Conservation (phyloP, 2,888 invertebrate genomes). For the Hydrotaea cyrtoneurina region DNA sequence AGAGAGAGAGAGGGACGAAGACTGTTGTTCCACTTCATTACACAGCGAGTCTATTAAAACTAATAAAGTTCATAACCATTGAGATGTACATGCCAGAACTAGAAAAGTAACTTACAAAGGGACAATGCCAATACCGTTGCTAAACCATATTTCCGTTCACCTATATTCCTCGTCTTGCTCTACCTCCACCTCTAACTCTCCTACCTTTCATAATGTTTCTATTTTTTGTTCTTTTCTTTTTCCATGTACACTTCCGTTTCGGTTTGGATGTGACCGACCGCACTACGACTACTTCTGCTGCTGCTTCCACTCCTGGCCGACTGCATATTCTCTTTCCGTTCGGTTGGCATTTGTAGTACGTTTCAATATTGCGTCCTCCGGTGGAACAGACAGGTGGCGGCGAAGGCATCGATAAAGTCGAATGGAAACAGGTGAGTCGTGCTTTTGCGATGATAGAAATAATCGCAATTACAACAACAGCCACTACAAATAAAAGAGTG, state of each 20-base stretch:
- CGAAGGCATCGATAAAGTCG: slow-evolving; percentile 89
- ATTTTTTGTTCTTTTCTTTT: slow-evolving; percentile 15
- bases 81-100: not conserved
- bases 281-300: not conserved
- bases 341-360: slow-evolving; percentile 83
- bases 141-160: not conserved
- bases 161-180: not conserved
- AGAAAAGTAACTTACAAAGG: not conserved
- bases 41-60: slow-evolving; percentile 20
- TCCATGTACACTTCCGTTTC: slow-evolving; percentile 18
- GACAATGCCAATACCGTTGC: not conserved
- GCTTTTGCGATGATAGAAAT: slow-evolving; percentile 18
- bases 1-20: too few species aligned
- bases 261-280: not conserved
- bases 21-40: slow-evolving; percentile 37
- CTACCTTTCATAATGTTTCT: not conserved
- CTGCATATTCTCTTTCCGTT: not conserved
- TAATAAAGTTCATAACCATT: slow-evolving; percentile 43
- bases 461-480: slow-evolving; percentile 12
- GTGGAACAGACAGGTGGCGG: slow-evolving; percentile 85
- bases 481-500: not conserved
- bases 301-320: not conserved
- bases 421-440: slow-evolving; percentile 92
- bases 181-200: not conserved
- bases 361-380: slow-evolving; percentile 92